Conservation (phyloP, 2,113 vertebrate species). For the Tachuris rubrigastra region DNA sequence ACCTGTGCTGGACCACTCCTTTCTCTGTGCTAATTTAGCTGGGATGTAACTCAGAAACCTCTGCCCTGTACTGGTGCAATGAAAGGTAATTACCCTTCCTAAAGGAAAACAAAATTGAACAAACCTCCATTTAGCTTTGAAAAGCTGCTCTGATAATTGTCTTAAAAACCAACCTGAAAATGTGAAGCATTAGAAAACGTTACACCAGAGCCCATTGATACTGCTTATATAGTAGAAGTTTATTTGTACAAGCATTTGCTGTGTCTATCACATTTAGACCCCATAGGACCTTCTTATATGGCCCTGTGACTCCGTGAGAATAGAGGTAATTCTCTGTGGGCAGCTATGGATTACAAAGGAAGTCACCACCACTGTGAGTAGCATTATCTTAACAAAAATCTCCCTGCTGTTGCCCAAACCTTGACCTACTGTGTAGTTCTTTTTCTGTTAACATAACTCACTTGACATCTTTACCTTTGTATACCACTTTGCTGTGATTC, state of each 20-base stretch:
- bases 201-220: not conserved
- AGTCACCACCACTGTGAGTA: slow-evolving; percentile 1
- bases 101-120: not conserved
- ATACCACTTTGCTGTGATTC: slow-evolving; percentile 32
- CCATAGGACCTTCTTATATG: not conserved
- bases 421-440: slow-evolving; percentile 49
- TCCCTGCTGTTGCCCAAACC: slow-evolving; percentile 48
- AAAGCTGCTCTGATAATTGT: slow-evolving; percentile 23
- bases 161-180: slow-evolving; percentile 9
- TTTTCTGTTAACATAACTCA: slow-evolving; percentile 52
- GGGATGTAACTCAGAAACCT: not conserved
- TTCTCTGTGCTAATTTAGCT: not conserved
- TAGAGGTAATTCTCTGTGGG: slow-evolving; percentile 25
- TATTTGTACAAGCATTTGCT: slow-evolving; percentile 9
- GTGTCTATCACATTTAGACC: not conserved
- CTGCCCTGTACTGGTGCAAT: not conserved
- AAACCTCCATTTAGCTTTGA: not conserved
- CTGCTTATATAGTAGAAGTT: slow-evolving; percentile 7
- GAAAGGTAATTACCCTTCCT: not conserved
- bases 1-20: not conserved
- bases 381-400: slow-evolving; percentile 49
- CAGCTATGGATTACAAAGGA: slow-evolving; percentile 35
- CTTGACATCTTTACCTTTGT: slow-evolving; percentile 58
- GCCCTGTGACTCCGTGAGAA: slow-evolving; percentile 26
- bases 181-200: not conserved